Base-by-base conservation (phyloP, 2,113 vertebrate genomes). In the Lanius collurio region DNA sequence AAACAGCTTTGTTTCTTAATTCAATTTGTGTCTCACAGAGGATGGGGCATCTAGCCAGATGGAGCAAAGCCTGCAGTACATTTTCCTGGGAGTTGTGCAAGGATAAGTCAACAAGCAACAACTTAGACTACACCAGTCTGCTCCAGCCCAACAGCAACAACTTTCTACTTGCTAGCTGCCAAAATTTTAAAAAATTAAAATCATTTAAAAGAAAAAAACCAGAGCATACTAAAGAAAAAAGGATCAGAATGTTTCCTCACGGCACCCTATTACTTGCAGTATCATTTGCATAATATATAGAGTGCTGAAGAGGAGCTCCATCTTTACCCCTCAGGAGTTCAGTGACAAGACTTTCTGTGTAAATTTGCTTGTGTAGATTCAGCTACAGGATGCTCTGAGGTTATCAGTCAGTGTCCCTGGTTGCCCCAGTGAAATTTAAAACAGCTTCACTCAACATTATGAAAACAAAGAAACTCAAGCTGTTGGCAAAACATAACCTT, bases 1-100 rank as follows among this genome's bases (percentile, higher is more conserved):
- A 96, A 86, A 83, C 44, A 85, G 82, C 68, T 95, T 86, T 73
- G 74, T 91, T 94, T 87, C 82, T 90, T 94, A 81, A 90, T 77
- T 88, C 75, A 73, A 1, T 86, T 90, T 89, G 91, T 67, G 83
- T 68, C 73, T 86, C 13, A 65, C 41, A 50, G 63, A 93, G 78
- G 37, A 94, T 56, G 50, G 81, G 87, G 91, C 87, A 70, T 60
- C 53, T 42, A 83, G 89, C 93, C 93, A 96, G 91, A 79, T 74
- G 81, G 84, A 95, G 42, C 46, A 89, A 84, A 96, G 89, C 78
- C 84, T 80, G 63, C 35, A 70, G 83, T 74, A 91, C 57, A 23
- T 94, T 87, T 94, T 76, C 73, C 78, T 82, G 39, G 50, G 93
- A 91, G 78, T 28, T 93, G 78, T 87, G 78, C 87, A 94, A 95